phyloP scores from a whole-genome alignment of 2,797 vertebrate genomes.

The Myotis planiceps region DNA sequence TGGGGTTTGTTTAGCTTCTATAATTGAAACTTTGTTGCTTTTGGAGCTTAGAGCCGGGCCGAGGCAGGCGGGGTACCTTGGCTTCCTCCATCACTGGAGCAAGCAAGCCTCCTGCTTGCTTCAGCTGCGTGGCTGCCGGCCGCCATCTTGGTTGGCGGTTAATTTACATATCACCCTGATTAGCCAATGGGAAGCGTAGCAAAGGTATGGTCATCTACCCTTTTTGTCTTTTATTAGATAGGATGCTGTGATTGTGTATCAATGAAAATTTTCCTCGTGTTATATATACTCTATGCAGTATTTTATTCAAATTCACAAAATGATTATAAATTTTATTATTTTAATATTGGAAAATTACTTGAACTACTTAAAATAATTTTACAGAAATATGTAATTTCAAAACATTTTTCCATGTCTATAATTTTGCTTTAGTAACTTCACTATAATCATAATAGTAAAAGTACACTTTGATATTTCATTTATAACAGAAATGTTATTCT shows the following conservation, averaged over 20 bases:
- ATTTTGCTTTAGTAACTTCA: not conserved
- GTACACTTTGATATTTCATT: not conserved
- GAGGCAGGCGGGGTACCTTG: no score
- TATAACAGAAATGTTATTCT: not conserved
- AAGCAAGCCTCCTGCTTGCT: no score
- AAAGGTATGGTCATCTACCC: no score
- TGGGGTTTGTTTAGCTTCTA: no score
- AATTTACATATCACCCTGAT: no score
- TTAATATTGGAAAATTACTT: not conserved
- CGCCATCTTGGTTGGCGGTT: no score
- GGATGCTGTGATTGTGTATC: not conserved
- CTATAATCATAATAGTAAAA: not conserved
- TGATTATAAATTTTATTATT: not conserved
- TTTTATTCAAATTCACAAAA: not conserved
- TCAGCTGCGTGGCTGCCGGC: no score
- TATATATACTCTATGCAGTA: not conserved
- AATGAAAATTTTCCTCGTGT: not conserved
- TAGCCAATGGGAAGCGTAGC: no score
- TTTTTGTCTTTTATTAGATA: no score
- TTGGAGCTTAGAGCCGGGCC: no score
- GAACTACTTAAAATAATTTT: not conserved
- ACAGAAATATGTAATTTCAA: not conserved
- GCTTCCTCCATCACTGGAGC: no score
- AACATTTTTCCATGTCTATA: not conserved
- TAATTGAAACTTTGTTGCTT: no score